A percentile compares a stretch with the other conserved stretches of the same genome.
Conservation (phyloP, 2,888 invertebrate species). For the Petrolisthes manimaculis region DNA sequence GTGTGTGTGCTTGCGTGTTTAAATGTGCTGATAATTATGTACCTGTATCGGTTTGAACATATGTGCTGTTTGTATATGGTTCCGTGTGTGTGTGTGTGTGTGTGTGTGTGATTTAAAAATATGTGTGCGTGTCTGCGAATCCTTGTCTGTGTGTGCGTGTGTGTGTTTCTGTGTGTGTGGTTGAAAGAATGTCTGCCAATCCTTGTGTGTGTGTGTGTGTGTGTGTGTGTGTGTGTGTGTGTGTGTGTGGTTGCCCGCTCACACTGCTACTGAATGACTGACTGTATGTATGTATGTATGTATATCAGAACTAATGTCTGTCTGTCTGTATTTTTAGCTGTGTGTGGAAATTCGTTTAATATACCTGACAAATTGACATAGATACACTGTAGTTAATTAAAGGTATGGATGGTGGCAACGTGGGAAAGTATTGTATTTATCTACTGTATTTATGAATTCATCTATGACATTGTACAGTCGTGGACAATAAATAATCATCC, state of each 20-base stretch:
- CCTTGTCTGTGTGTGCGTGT: neutral
- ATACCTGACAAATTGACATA: too few species aligned
- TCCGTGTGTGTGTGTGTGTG: neutral
- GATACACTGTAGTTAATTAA: neutral
- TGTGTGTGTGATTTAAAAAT: neutral
- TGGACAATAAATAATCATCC: neutral
- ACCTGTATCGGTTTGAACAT: too few species aligned
- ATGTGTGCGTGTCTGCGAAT: neutral
- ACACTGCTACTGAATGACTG: too few species aligned
- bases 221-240: neutral
- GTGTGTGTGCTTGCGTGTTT: too few species aligned
- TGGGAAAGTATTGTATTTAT: neutral
- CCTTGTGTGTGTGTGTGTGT: neutral
- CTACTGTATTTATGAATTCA: neutral
- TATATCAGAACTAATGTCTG: too few species aligned
- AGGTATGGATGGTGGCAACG: neutral
- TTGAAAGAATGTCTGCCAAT: too few species aligned
- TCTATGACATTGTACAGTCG: neutral
- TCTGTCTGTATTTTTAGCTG: neutral
- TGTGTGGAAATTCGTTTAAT: neutral
- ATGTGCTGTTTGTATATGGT: too few species aligned
- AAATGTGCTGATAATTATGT: too few species aligned
- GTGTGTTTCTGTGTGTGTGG: neutral
- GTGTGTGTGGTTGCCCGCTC: neutral
- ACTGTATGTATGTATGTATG: too few species aligned